A percentile compares a stretch with the other conserved stretches of the same genome.
Evolutionary conservation across 2,797 vertebrate species (phyloP).

Genomic region (Melanogrammus aeglefinus): DNA sequence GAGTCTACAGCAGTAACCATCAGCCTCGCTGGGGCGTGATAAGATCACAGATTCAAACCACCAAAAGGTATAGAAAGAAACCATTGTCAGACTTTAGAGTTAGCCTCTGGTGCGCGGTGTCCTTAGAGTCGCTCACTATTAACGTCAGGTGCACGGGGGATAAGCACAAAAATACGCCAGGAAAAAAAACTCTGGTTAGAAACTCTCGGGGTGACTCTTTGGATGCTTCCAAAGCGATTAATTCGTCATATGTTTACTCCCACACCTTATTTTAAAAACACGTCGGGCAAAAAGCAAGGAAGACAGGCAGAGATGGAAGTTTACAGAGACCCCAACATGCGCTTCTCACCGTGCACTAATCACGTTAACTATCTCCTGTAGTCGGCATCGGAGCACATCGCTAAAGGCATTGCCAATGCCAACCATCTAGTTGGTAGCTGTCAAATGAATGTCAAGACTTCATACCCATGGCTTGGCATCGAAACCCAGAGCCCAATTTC

Average conservation of each 20-base stretch:
- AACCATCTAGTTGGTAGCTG: constrained; percentile 1
- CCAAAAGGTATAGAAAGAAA: neutral
- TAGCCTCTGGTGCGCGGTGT: neutral
- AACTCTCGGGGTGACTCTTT: too few species aligned
- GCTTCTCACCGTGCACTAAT: neutral
- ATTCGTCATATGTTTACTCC: neutral
- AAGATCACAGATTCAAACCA: neutral
- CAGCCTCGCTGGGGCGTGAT: neutral
- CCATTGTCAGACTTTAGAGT: neutral
- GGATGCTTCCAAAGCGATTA: neutral
- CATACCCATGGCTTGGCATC: neutral
- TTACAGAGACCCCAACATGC: neutral
- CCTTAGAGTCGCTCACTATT: neutral
- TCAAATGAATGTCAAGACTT: constrained; percentile 1
- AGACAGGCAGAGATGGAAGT: neutral
- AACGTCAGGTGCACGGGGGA: neutral
- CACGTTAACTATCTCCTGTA: neutral
- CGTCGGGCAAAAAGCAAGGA: neutral
- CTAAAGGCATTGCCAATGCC: constrained; percentile 6
- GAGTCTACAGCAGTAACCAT: neutral
- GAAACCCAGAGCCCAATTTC: neutral
- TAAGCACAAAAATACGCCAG: neutral
- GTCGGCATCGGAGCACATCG: neutral
- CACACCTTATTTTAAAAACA: neutral
- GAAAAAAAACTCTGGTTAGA: too few species aligned